These are phyloP conservation scores for Antheraea assamensis DNA, from an alignment of 2,888 invertebrate genomes.

Conservation along the genomic window DNA sequence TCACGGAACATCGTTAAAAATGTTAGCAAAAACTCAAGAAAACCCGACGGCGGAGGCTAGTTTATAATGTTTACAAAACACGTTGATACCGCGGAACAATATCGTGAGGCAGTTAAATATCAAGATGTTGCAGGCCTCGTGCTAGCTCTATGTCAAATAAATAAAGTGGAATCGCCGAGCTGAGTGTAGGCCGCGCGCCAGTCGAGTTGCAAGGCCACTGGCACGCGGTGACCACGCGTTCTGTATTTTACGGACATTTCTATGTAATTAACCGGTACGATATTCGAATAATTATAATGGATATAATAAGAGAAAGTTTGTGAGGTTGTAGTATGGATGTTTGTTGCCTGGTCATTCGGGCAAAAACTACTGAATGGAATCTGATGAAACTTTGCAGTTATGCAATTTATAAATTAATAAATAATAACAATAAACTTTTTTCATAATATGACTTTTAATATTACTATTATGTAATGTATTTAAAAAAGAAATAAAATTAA, in stretches of 20 bases:
- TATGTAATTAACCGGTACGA: background rate
- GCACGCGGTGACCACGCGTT: constrained; percentile 32
- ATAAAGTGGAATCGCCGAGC: constrained; percentile 28
- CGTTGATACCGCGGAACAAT: constrained; percentile 7
- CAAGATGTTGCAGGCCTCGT: background rate
- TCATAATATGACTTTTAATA: no score
- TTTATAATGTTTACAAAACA: background rate
- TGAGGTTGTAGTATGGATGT: no score
- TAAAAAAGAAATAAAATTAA: no score
- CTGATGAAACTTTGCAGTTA: no score
- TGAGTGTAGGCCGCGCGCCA: constrained; percentile 23
- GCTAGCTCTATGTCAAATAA: constrained; percentile 10
- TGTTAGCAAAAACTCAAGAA: background rate
- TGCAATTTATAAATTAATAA: no score
- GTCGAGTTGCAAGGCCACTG: constrained; percentile 50
- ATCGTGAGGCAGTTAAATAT: background rate
- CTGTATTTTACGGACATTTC: constrained; percentile 23
- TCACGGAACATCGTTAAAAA: no score
- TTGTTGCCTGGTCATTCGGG: no score
- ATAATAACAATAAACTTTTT: no score
- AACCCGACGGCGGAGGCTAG: background rate
- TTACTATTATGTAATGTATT: no score
- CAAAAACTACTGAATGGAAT: no score
- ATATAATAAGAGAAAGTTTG: no score
- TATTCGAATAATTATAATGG: no score